Evolutionary conservation across 2,113 vertebrate species (phyloP).

Genomic region (Halcyon malimbica): DNA sequence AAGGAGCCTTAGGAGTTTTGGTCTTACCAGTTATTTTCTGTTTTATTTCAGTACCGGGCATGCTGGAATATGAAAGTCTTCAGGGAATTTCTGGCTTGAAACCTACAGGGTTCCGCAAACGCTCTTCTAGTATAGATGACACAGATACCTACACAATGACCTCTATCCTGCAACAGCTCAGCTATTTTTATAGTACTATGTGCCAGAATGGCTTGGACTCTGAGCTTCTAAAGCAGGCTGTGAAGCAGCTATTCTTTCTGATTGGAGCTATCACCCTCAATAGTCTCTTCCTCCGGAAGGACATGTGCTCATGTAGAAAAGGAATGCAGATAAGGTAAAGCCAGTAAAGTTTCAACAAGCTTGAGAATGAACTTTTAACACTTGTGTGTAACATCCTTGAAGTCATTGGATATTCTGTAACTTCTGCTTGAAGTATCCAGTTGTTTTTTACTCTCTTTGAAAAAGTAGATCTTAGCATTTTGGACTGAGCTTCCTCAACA

Average conservation of each 20-base stretch:
- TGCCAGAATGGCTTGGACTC: slow-evolving; percentile 89
- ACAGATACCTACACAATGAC: slow-evolving; percentile 86
- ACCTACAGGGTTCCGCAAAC: slow-evolving; percentile 93
- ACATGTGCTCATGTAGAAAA: slow-evolving; percentile 98
- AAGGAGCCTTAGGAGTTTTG: neutral
- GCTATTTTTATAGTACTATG: slow-evolving; percentile 88
- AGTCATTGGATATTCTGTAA: neutral
- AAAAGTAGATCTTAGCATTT: neutral
- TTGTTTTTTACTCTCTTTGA: neutral
- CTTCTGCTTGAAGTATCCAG: neutral
- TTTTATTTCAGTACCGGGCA: slow-evolving; percentile 84
- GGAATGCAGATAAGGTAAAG: slow-evolving; percentile 98
- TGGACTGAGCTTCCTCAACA: neutral
- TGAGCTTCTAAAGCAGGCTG: slow-evolving; percentile 83
- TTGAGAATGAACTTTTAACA: neutral
- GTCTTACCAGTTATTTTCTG: neutral
- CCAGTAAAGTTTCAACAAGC: neutral
- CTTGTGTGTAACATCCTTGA: neutral
- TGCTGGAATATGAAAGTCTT: slow-evolving; percentile 95
- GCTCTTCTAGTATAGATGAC: slow-evolving; percentile 89
- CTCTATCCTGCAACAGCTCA: slow-evolving; percentile 90
- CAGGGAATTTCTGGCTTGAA: slow-evolving; percentile 97
- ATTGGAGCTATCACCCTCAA: slow-evolving; percentile 89
- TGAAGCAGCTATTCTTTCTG: slow-evolving; percentile 92
- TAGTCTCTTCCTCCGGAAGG: slow-evolving; percentile 95